These are phyloP conservation scores for Paracanthobrama guichenoti DNA, from an alignment of 2,113 vertebrate genomes.

Conservation along the genomic window DNA sequence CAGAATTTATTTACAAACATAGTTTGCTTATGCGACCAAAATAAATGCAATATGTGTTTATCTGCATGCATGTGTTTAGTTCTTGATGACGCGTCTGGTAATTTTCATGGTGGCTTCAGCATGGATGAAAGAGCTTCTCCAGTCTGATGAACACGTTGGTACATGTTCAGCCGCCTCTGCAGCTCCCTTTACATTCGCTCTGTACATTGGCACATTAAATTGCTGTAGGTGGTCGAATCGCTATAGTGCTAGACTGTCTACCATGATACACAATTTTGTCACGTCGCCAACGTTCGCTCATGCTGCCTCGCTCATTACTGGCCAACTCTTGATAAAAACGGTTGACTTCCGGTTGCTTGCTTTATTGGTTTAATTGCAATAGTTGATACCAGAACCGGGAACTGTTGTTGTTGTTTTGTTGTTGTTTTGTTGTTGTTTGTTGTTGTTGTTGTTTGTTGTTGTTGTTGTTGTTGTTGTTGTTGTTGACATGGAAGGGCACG, in stretches of 20 bases:
- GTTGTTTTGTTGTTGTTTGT: too few species aligned
- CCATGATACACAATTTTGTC: neutral
- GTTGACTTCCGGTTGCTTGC: neutral
- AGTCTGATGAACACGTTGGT: slow-evolving; percentile 36
- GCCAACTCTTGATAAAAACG: neutral
- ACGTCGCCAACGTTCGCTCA: neutral
- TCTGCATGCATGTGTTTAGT: slow-evolving; percentile 1
- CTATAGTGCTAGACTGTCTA: neutral
- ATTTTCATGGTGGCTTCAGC: slow-evolving; percentile 40
- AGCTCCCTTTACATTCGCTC: neutral
- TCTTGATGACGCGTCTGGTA: slow-evolving; percentile 3
- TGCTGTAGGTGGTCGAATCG: neutral
- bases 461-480: too few species aligned
- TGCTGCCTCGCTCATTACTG: neutral
- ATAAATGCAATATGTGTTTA: slow-evolving; percentile 17
- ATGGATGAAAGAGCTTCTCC: slow-evolving; percentile 31
- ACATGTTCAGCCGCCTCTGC: slow-evolving; percentile 19
- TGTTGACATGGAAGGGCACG: slow-evolving; percentile 27
- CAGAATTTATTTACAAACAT: slow-evolving; percentile 15
- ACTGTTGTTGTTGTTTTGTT: too few species aligned
- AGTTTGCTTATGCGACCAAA: neutral
- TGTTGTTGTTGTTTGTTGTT: too few species aligned
- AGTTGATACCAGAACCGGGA: neutral
- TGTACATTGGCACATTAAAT: neutral
- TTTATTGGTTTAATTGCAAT: neutral